Conservation (phyloP, 2,888 invertebrate species). For the Acanthosepion esculentum region DNA sequence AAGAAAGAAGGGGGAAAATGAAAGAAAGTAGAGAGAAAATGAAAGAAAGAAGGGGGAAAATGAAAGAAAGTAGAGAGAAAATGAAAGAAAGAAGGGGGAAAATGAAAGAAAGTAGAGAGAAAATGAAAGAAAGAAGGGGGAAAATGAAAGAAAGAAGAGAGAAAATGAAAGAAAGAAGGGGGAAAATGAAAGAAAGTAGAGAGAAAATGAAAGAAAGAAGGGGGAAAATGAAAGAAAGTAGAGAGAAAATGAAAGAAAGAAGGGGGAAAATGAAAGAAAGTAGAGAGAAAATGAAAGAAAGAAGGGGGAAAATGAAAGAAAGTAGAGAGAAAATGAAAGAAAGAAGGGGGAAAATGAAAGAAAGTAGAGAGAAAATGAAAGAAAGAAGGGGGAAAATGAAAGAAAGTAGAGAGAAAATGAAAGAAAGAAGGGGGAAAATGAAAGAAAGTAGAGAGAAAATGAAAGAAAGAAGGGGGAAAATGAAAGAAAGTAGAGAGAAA, state of each 20-base stretch:
- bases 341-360: background rate
- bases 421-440: background rate
- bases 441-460: background rate
- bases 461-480: background rate
- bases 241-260: no score
- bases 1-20: no score
- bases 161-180: background rate
- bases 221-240: background rate
- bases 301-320: background rate
- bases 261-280: background rate
- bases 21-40: no score
- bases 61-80: background rate
- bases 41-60: no score
- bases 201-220: background rate
- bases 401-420: background rate
- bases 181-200: background rate
- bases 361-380: background rate
- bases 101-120: background rate
- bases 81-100: background rate
- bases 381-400: background rate
- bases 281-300: background rate
- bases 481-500: background rate
- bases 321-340: background rate
- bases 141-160: background rate
- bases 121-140: background rate